These are phyloP conservation scores for Gortyna flavago DNA, from an alignment of 2,888 invertebrate genomes.

Conservation along the genomic window DNA sequence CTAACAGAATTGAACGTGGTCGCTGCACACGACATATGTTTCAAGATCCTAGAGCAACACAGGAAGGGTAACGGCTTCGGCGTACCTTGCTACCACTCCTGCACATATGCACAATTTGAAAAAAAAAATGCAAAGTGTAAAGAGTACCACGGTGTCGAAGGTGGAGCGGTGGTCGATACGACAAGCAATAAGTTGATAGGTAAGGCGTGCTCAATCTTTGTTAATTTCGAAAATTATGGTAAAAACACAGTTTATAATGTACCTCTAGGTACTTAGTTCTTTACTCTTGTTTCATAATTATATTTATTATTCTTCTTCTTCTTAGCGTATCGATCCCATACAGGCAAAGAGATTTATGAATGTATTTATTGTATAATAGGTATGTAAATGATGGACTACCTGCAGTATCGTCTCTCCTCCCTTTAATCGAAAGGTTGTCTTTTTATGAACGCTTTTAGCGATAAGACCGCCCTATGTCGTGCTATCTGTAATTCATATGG, in stretches of 20 bases:
- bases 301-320: neutral
- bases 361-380: too few relatives aligned
- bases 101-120: slow-evolving; percentile 65
- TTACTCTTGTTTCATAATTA: neutral
- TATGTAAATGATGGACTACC: too few relatives aligned
- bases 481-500: neutral
- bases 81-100: slow-evolving; percentile 81
- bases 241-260: too few relatives aligned
- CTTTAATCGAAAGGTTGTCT: neutral
- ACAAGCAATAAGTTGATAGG: slow-evolving; percentile 70
- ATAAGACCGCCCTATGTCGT: neutral
- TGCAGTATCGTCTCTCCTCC: too few relatives aligned
- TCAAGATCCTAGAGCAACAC: slow-evolving; percentile 66
- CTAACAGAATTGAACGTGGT: slow-evolving; percentile 72
- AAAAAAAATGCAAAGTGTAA: slow-evolving; percentile 59
- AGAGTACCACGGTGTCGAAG: slow-evolving; percentile 76
- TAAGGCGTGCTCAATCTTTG: neutral
- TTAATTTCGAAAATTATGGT: neutral
- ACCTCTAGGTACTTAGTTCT: too few relatives aligned
- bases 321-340: neutral
- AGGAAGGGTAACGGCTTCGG: slow-evolving; percentile 62
- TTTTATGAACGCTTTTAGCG: neutral
- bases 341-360: too few relatives aligned
- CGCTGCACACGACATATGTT: slow-evolving; percentile 71
- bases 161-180: slow-evolving; percentile 73